A percentile compares a stretch with the other conserved stretches of the same genome.
Evolutionary conservation across 1,140 invertebrate genomes (phyloP).

Genomic region (Eumaeus atala): DNA sequence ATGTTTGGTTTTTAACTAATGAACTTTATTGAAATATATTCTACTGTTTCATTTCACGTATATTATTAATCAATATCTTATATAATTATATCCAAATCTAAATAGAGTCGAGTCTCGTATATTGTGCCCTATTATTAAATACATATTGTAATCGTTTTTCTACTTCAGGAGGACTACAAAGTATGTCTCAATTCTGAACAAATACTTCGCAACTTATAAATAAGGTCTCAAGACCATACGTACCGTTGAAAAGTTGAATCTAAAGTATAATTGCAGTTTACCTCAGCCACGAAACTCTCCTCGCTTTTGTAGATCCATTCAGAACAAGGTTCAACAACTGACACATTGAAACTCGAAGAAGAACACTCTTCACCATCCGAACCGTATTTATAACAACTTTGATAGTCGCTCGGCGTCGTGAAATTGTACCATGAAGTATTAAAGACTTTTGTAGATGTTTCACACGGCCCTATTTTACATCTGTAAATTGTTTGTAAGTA

Average conservation of each 20-base stretch:
- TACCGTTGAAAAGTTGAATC: slow-evolving; percentile 9
- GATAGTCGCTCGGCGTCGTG: slow-evolving; percentile 21
- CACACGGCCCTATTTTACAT: slow-evolving; percentile 32
- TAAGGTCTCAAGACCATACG: neutral
- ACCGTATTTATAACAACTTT: slow-evolving; percentile 27
- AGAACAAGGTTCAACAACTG: slow-evolving; percentile 26
- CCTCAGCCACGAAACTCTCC: slow-evolving; percentile 34
- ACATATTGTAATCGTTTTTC: neutral
- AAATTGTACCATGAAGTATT: slow-evolving; percentile 27
- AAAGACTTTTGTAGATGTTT: slow-evolving; percentile 17
- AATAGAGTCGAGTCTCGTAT: no score
- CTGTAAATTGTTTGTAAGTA: slow-evolving; percentile 10
- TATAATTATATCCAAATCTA: no score
- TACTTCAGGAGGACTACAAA: no score
- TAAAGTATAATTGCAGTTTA: slow-evolving; percentile 18
- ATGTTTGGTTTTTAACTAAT: no score
- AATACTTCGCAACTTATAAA: no score
- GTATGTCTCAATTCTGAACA: no score
- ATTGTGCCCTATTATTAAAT: no score
- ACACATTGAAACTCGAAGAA: slow-evolving; percentile 24
- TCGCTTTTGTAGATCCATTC: slow-evolving; percentile 28
- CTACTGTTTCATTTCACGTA: neutral
- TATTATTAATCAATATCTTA: no score
- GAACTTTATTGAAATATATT: no score
- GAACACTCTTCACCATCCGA: slow-evolving; percentile 22